Evolutionary conservation across 2,113 vertebrate species (phyloP), one percentile per base, ranked within the genome.

Genomic region (Peucedramus taeniatus): DNA sequence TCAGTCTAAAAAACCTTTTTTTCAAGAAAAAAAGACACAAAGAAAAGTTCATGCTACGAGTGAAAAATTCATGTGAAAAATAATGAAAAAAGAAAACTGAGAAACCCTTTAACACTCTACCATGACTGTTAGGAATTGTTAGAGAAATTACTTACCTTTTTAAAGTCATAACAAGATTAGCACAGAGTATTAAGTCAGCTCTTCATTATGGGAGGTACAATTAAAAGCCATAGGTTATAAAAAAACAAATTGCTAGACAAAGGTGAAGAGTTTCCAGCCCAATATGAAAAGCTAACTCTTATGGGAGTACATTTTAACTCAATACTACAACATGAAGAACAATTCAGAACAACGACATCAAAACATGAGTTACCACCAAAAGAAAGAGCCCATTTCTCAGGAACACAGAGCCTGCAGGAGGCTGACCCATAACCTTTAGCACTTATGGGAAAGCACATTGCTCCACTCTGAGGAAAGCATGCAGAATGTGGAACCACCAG

Each of bases 101-200:
- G 53, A 87, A 96, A 89, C 80, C 75, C 83, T 96, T 97, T 95
- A 97, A 94, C 76, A 87, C 78, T 96, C 91, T 96, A 96, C 75
- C 85, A 95, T 79, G 94, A 92, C 96, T 96, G 92, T 97, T 98
- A 98, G 96, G 96, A 97, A 98, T 70, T 93, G 94, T 97, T 97
- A 97, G 97, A 98, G 96, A 98, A 98, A 95, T 97, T 95, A 98
- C 98, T 98, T 98, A 98, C 98, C 98, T 98, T 98, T 96, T 95
- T 50, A 91, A 97, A 96, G 96, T 97, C 97, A 98, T 98, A 98
- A 98, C 91, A 98, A 98, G 97, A 98, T 97, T 97, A 98, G 96
- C 97, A 98, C 96, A 98, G 94, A 97, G 96, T 98, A 97, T 98
- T 97, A 98, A 98, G 97, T 98, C 98, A 98, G 97, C 96, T 98